Base-by-base conservation (phyloP, 2,888 invertebrate genomes). In the Pterostichus niger region DNA sequence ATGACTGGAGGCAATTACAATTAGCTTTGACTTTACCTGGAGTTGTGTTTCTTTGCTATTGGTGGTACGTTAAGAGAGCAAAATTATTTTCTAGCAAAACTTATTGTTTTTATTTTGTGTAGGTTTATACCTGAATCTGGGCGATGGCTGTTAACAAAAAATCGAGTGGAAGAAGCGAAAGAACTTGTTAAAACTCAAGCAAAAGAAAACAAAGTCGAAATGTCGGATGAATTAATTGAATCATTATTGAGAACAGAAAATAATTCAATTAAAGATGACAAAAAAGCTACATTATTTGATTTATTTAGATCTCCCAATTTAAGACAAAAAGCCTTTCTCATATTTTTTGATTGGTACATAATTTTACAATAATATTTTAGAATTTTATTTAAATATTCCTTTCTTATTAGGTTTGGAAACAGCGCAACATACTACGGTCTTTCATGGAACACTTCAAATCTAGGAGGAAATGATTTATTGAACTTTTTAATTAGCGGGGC, bases 341-440 rank as follows among this genome's bases (percentile, higher is more conserved):
- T 95, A 84, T 94, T 95, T 89, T 94, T 94, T 87, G 94, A 94
- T 87, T 95, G 95, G 95, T 93, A 91, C 88, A 89, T 89, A 59
- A 54, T 46, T 76, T 79, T 40, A 68, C 1, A 15, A 54, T 35
- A n/a, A 13, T 13, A 84, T 56, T 24, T 82, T 77, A 11, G 35
- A 13, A 73, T 82, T 9, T 7, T 54, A 54, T 54, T 76, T 80
- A 79, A 44, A 71, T 75, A 44, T 76, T 84, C 7, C 11, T 77
- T 49, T 68, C 5, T 44, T 59, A 49, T 56, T 5, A 95, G 95
- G 95, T 93, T 95, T 88, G 95, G 95, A 15, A 95, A 94, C 87
- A 95, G 94, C 86, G 94, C 94, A 83, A 94, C 95, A 7, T 96
- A 96, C 89, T 96, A 96, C 87, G 96, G 95, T 0, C 89, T 96